Evolutionary conservation across 2,888 invertebrate genomes (phyloP).

Genomic region (Orthosia cruda): DNA sequence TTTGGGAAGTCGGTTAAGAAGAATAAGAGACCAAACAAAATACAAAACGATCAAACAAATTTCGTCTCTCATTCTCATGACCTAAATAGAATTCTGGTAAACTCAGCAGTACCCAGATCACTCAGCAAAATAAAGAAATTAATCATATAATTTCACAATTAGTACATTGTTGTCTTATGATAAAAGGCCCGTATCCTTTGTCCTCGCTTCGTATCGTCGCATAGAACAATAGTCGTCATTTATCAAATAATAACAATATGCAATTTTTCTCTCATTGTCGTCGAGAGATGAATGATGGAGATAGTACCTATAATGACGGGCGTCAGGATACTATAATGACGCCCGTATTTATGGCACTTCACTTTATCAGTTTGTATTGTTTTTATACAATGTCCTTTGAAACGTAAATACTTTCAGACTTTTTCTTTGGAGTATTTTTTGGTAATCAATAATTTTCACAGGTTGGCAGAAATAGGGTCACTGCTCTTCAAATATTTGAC

Average conservation of each 20-base stretch:
- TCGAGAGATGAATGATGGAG: conserved; percentile 36
- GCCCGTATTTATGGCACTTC: conserved; percentile 28
- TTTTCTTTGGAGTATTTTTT: background rate
- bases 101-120: conserved; percentile 4
- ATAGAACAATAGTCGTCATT: conserved; percentile 60
- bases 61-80: too few relatives aligned
- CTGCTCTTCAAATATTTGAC: too few relatives aligned
- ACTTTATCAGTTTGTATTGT: conserved; percentile 29
- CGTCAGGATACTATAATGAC: conserved; percentile 50
- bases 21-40: too few relatives aligned
- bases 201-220: conserved; percentile 39
- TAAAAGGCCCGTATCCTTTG: conserved; percentile 60
- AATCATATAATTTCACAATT: conserved; percentile 57
- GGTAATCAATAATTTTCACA: too few relatives aligned
- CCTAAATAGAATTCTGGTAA: background rate
- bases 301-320: conserved; percentile 12
- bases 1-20: too few relatives aligned
- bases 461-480: too few relatives aligned
- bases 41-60: too few relatives aligned
- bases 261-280: conserved; percentile 69
- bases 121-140: conserved; percentile 26
- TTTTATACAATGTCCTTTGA: conserved; percentile 42
- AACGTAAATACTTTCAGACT: background rate
- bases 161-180: conserved; percentile 59
- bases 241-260: conserved; percentile 72